Evolutionary conservation across 2,797 vertebrate genomes (phyloP).

Genomic region (Sebastes itinus): DNA sequence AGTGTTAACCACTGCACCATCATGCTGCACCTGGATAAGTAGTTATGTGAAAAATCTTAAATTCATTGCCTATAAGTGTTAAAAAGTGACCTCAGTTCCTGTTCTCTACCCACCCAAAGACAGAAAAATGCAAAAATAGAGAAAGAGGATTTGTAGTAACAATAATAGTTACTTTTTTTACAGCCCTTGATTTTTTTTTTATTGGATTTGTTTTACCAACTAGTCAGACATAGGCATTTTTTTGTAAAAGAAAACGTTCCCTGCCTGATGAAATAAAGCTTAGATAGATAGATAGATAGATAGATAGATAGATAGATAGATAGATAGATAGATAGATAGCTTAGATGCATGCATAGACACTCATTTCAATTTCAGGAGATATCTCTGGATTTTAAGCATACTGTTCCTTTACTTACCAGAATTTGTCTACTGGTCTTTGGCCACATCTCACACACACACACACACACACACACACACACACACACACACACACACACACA

Average conservation of each 20-base stretch:
- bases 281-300: not conserved
- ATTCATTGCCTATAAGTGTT: not conserved
- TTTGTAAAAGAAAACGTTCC: too few species aligned
- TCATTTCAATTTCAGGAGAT: slow-evolving; percentile 10
- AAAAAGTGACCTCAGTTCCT: not conserved
- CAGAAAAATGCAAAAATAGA: not conserved
- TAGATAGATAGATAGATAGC: too few species aligned
- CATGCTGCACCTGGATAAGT: not conserved
- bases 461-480: not conserved
- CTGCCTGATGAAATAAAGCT: not conserved
- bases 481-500: not conserved
- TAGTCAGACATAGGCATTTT: not conserved
- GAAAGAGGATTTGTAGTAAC: not conserved
- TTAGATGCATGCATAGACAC: not conserved
- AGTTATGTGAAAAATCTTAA: not conserved
- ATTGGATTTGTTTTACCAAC: not conserved
- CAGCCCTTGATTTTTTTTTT: not conserved
- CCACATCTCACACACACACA: not conserved
- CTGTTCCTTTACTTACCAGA: slow-evolving; percentile 78
- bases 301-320: too few species aligned
- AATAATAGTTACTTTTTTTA: accelerated
- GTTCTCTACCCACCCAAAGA: not conserved
- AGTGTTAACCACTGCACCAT: too few species aligned
- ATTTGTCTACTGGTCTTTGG: slow-evolving; percentile 79
- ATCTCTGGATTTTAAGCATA: slow-evolving; percentile 69